Evolutionary conservation across 1,140 invertebrate genomes (phyloP).

Genomic region (Brachionus rubens): DNA sequence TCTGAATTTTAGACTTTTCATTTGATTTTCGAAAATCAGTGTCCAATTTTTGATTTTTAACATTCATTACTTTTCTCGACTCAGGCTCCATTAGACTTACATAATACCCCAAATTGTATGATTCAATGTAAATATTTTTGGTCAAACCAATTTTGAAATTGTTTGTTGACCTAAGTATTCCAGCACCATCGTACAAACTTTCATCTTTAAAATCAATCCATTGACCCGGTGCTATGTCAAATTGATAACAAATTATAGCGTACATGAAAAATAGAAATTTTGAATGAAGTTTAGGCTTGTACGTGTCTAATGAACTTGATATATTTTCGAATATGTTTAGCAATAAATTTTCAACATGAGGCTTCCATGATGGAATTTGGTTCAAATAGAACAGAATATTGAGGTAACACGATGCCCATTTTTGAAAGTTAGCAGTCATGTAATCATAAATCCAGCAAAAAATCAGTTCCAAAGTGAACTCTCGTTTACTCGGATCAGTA

Average conservation of each 20-base stretch:
- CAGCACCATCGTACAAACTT: slow-evolving; percentile 12
- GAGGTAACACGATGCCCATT: background rate
- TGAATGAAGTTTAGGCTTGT: background rate
- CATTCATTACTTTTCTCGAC: background rate
- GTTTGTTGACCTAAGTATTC: background rate
- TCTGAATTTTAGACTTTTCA: slow-evolving; percentile 15
- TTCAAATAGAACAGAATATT: slow-evolving; percentile 1
- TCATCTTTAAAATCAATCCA: slow-evolving; percentile 19
- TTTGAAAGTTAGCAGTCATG: background rate
- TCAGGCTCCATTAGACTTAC: background rate
- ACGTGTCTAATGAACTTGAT: background rate
- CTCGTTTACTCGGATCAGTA: background rate
- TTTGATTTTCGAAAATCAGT: slow-evolving; percentile 13
- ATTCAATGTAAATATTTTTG: background rate
- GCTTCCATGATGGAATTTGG: background rate
- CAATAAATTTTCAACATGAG: background rate
- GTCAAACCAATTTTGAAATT: slow-evolving; percentile 2
- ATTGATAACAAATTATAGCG: background rate
- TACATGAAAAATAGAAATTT: slow-evolving; percentile 22
- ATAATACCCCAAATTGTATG: background rate
- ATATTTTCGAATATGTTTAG: slow-evolving; percentile 1
- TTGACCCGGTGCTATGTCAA: background rate
- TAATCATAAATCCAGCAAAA: slow-evolving; percentile 13
- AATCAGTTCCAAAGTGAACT: slow-evolving; percentile 3
- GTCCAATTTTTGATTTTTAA: slow-evolving; percentile 1